phyloP scores from a whole-genome alignment of 2,113 vertebrate species.

The Vidua macroura region DNA sequence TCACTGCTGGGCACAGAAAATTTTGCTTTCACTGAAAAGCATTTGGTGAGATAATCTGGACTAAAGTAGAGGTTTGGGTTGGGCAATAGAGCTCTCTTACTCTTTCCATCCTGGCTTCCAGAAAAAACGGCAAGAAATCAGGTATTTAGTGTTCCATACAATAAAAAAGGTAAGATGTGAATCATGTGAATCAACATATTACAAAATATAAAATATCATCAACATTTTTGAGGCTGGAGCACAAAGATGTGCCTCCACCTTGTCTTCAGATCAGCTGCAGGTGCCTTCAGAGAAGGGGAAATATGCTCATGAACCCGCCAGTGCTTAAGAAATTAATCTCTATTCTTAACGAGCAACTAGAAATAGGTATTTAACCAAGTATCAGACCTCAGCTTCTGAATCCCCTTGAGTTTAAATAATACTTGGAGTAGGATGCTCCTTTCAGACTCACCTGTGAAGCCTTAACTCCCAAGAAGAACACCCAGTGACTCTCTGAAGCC shows the following conservation, averaged over 20 bases:
- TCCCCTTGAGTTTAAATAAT: not conserved
- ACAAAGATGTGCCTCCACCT: not conserved
- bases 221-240: not conserved
- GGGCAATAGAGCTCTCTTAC: not conserved
- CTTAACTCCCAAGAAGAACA: not conserved
- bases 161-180: rapidly evolving
- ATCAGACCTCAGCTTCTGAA: not conserved
- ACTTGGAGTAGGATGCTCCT: not conserved
- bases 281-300: not conserved
- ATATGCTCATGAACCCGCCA: not conserved
- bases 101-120: not conserved
- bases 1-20: not conserved
- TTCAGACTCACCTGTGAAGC: not conserved
- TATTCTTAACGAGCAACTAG: not conserved
- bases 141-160: not conserved
- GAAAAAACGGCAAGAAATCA: not conserved
- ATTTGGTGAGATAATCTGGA: not conserved
- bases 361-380: not conserved
- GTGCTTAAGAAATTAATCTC: not conserved
- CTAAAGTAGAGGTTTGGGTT: not conserved
- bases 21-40: not conserved
- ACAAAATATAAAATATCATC: not conserved
- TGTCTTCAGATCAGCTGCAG: not conserved
- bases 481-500: not conserved
- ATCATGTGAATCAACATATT: not conserved